phyloP scores from a whole-genome alignment of 2,113 vertebrate species.

The Cairina moschata region DNA sequence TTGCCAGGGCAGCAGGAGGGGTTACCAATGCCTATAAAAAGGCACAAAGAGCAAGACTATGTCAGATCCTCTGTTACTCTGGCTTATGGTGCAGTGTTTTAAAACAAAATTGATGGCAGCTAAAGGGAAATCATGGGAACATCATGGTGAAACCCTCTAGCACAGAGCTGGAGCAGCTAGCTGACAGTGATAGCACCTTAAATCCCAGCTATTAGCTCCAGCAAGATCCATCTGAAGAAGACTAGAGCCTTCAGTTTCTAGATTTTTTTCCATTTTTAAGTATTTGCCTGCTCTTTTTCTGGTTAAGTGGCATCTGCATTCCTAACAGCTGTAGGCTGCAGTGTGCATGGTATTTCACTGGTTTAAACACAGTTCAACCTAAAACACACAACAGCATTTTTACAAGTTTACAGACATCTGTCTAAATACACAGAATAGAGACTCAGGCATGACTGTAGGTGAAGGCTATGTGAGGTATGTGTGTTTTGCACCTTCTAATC shows the following conservation, averaged over 20 bases:
- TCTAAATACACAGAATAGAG: not conserved
- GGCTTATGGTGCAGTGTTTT: not conserved
- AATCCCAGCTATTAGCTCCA: not conserved
- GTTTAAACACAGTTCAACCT: not conserved
- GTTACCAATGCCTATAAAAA: not conserved
- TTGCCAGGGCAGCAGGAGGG: not conserved
- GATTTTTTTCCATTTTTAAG: not conserved
- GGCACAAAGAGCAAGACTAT: not conserved
- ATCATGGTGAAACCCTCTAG: too few species aligned
- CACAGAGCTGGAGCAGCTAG: not conserved
- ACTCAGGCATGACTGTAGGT: not conserved
- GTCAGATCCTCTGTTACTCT: not conserved
- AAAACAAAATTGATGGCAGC: not conserved
- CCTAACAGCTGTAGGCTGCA: not conserved
- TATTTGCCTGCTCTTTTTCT: not conserved
- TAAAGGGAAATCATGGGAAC: not conserved
- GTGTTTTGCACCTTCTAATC: not conserved
- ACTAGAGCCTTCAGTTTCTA: not conserved
- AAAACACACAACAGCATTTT: not conserved
- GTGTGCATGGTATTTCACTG: not conserved
- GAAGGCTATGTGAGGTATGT: not conserved
- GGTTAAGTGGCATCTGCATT: not conserved
- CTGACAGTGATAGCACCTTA: not conserved
- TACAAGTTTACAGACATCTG: not conserved
- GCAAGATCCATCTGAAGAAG: not conserved